Base-by-base conservation (phyloP, 30 jellyfish, hydroid and myxozoan species). In the Catostylus mosaicus region DNA sequence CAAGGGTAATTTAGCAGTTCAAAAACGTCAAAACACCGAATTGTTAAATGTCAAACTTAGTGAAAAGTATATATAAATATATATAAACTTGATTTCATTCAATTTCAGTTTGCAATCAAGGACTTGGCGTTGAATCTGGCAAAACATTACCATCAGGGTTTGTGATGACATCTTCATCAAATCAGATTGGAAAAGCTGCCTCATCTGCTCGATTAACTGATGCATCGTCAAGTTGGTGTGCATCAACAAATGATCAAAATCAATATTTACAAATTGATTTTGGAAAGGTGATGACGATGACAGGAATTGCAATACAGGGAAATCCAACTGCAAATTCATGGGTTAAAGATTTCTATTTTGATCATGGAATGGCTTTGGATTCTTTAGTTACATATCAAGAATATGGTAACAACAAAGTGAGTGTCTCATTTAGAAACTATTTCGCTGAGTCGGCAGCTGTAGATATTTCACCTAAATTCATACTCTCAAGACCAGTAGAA, bases 301-400 rank as follows among this genome's bases (percentile, higher is more conserved):
- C 89, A 37, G 96, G 89, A 1, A 35, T 86, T 33, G 96, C 96
- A 1, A 40, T 71, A 1, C 96, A 86, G 52, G 96, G 89, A 22
- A 59, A 56, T 72, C 96, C 86, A 22, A 47, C 66, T 3, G 56
- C 83, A 19, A 31, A 30, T 29, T 40, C 70, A 1, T 84, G 94
- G 94, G 94, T 84, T 59, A 84, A 72, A 24, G 88, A 62, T n/a
- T 84, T 84, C 59, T 63, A 75, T 50, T 22, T 84, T 18, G 84
- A 73, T n/a, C 73, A 73, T 84, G 94, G 94, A 29, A 75, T 27
- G 46, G 32, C 84, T 3, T 12, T 30, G 11, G 67, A 67, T n/a
- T 84, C 94, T 32, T 59, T 73, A 16, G 57, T 50, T 6, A 46
- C 82, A 12, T 82, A 82, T 59, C 46, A 30, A 67, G 92, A 72